phyloP scores from a whole-genome alignment of 1,140 invertebrate genomes.

The Neoseiulus cucumeris region DNA sequence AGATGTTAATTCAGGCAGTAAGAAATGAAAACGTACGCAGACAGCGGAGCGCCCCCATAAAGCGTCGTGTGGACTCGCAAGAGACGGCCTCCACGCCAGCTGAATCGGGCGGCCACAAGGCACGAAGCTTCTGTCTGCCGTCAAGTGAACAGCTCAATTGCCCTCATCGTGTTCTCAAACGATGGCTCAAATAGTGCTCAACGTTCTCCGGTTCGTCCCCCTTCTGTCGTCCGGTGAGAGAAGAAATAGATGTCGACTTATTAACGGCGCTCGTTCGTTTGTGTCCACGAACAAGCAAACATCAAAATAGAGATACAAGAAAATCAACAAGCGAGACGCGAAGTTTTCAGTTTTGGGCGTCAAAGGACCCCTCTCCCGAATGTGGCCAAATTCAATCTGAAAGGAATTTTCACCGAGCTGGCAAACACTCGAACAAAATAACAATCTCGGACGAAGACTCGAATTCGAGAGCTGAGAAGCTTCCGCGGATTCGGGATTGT shows the following conservation, averaged over 20 bases:
- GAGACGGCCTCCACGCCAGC: background rate
- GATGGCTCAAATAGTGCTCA: constrained; percentile 8
- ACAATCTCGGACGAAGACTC: too few species aligned
- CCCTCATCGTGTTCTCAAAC: background rate
- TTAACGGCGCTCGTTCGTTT: background rate
- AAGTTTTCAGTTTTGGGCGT: background rate
- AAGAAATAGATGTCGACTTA: background rate
- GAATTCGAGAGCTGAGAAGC: too few species aligned
- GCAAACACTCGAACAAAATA: too few species aligned
- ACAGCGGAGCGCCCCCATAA: background rate
- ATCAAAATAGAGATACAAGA: background rate
- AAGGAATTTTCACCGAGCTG: too few species aligned
- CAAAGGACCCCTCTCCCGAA: too few species aligned
- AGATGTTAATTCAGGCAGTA: background rate
- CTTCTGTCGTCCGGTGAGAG: background rate
- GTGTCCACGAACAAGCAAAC: background rate
- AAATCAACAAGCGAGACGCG: background rate
- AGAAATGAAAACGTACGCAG: background rate
- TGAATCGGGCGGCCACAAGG: too few species aligned
- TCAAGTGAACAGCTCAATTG: background rate
- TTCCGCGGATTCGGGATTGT: too few species aligned
- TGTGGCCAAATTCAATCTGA: too few species aligned
- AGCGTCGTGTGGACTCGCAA: background rate
- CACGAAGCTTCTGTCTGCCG: background rate
- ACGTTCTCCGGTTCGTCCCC: background rate